Base-by-base conservation (phyloP, 1,140 invertebrate species). In the Micrasema minimum region DNA sequence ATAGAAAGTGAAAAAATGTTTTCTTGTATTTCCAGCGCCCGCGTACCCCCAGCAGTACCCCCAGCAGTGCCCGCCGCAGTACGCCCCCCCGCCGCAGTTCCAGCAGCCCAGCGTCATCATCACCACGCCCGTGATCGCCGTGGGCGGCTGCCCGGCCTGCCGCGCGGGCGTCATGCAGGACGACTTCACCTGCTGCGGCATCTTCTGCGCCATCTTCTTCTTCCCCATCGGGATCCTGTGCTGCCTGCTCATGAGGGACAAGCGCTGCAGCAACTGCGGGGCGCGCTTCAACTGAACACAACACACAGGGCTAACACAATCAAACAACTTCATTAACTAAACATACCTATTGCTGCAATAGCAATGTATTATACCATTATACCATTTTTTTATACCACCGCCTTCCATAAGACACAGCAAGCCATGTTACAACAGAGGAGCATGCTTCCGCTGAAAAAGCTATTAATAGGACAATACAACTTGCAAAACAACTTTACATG, bases 171-270 rank as follows among this genome's bases (percentile, higher is more conserved):
- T 91, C 35, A 78, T 95, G 57, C 91, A 93, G 80, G 92, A 95
- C 78, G 90, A 92, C 77, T 92, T 88, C 75, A 90, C 92, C 1
- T 91, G 90, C 77, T 80, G 91, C 14, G 93, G 92, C 23, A 79
- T 95, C 1, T 85, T 89, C 18, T 93, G 92, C 82, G 92, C 92
- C 3, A 92, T 95, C 71, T 83, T 93, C 48, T 94, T 92, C 79
- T 95, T 95, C 72, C 93, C 93, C 0, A 48, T 94, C 35, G 93
- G 93, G 41, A 88, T 95, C 51, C 79, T 94, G 0, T 93, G 91
- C 77, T 95, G 93, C 78, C 78, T 94, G 38, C 81, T 89, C 0
- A 85, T 93, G 82, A 88, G 89, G 74, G 89, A 92, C 73, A 86
- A 89, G 77, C 85, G 91, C 37, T 95, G 93, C 77, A 88, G 87